These are phyloP conservation scores for Drosophila tanythrix DNA, from an alignment of 2,888 invertebrate species.

Conservation along the genomic window DNA sequence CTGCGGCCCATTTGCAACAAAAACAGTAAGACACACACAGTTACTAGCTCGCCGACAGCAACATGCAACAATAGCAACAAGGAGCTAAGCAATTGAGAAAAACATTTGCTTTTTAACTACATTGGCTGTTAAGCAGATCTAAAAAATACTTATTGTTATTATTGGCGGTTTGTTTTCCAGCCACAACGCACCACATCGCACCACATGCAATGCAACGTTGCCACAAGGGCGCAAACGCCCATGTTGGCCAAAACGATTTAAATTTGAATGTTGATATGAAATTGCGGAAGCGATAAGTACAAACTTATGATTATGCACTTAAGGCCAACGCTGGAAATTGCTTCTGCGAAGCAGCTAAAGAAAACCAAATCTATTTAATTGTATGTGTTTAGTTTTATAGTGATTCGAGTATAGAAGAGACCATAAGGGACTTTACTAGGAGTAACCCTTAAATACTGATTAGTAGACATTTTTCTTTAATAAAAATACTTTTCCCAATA, in stretches of 20 bases:
- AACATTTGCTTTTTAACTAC: constrained; percentile 77
- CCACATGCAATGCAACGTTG: constrained; percentile 24
- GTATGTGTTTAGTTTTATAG: background rate
- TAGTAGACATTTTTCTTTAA: background rate
- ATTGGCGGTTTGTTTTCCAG: constrained; percentile 64
- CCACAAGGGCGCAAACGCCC: constrained; percentile 4
- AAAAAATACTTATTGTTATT: constrained; percentile 77
- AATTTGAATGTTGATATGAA: constrained; percentile 27
- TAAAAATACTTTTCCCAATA: background rate
- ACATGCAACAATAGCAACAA: constrained; percentile 27
- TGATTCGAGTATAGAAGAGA: background rate
- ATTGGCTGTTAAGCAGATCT: constrained; percentile 79
- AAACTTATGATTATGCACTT: constrained; percentile 53
- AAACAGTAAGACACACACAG: constrained; percentile 21
- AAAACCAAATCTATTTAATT: background rate
- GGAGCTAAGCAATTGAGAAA: constrained; percentile 67
- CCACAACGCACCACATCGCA: constrained; percentile 40
- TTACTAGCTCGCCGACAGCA: background rate
- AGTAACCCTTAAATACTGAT: background rate
- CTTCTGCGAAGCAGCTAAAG: background rate
- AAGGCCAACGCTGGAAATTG: background rate
- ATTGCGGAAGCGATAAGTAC: constrained; percentile 58
- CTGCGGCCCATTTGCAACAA: constrained; percentile 54
- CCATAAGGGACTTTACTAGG: background rate
- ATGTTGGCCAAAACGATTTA: constrained; percentile 40